Evolutionary conservation across 2,113 vertebrate species (phyloP).

Genomic region (Fulica atra): DNA sequence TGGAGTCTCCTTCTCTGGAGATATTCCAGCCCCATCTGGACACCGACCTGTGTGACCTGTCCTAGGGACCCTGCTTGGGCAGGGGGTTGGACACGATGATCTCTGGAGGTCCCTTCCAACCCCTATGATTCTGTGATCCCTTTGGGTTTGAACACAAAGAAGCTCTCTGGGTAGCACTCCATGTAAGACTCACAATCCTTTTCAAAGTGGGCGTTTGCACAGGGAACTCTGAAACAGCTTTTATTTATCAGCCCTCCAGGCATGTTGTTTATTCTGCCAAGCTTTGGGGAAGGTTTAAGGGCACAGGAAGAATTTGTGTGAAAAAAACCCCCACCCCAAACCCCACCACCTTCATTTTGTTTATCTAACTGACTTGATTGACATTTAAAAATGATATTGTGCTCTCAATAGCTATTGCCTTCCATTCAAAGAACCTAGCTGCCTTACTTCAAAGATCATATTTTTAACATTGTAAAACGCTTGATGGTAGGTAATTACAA

Average conservation of each 20-base stretch:
- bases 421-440: not conserved
- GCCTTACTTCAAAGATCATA: not conserved
- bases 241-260: not conserved
- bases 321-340: too few relatives aligned
- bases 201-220: accelerated
- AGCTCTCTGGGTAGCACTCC: not conserved
- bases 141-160: not conserved
- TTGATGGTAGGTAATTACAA: slow-evolving; percentile 25
- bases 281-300: not conserved
- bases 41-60: too few relatives aligned
- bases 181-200: not conserved
- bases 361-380: not conserved
- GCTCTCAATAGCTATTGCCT: not conserved
- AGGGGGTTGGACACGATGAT: too few relatives aligned
- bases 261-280: not conserved
- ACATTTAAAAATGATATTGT: not conserved
- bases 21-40: too few relatives aligned
- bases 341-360: not conserved
- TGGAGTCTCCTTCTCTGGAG: too few relatives aligned
- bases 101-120: too few relatives aligned
- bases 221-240: not conserved
- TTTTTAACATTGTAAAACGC: not conserved
- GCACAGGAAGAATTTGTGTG: not conserved
- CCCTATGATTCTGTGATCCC: not conserved
- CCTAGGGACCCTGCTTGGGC: too few relatives aligned